Conservation (phyloP, 2,113 vertebrate genomes). For the Proteles cristata region DNA sequence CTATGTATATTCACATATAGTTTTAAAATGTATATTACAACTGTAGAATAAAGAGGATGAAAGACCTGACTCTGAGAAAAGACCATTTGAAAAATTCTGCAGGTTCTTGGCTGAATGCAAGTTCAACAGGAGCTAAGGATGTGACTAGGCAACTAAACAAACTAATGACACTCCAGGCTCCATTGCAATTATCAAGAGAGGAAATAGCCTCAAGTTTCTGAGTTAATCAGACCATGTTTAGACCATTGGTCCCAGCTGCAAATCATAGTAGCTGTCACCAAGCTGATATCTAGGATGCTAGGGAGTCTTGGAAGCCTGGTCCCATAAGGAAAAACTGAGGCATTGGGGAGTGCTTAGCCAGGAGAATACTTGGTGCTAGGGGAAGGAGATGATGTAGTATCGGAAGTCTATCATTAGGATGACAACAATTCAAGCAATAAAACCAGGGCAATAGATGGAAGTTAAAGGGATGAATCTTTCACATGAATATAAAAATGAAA, state of each 20-base stretch:
- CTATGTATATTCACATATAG: neutral
- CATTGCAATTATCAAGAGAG: constrained; percentile 2
- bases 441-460: neutral
- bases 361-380: neutral
- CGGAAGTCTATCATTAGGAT: neutral
- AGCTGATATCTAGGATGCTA: neutral
- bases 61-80: neutral
- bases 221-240: constrained; percentile 53
- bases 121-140: constrained; percentile 26
- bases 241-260: neutral
- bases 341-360: neutral
- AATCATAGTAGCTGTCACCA: constrained; percentile 1
- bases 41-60: neutral
- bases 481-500: neutral
- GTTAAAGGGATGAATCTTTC: neutral
- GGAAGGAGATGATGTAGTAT: neutral
- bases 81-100: neutral
- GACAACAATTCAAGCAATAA: neutral
- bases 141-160: constrained; percentile 9
- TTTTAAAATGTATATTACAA: neutral
- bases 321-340: neutral
- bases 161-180: neutral
- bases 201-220: constrained; percentile 29
- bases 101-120: constrained; percentile 29
- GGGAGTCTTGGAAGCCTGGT: neutral